Percentiles rank a stretch among this genome's conserved stretches.
Evolutionary conservation across 1,140 invertebrate genomes (phyloP).

Genomic region (Lethocerus indicus): DNA sequence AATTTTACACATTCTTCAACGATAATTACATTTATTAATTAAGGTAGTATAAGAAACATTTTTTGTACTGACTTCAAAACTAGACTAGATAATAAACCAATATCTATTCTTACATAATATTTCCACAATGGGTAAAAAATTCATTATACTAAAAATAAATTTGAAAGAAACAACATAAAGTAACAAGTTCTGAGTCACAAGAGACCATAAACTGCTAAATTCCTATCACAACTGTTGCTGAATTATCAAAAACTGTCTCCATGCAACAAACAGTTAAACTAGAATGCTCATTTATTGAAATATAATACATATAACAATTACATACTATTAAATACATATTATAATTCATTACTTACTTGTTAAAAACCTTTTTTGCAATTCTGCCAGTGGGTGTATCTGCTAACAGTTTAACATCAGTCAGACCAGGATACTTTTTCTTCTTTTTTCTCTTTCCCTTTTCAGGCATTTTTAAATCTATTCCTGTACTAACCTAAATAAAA

Average conservation of each 20-base stretch:
- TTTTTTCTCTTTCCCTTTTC: slow-evolving; percentile 13
- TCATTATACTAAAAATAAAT: not conserved
- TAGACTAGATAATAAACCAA: too few relatives aligned
- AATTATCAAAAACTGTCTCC: not conserved
- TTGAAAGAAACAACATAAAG: not conserved
- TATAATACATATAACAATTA: not conserved
- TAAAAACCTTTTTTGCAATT: slow-evolving; percentile 19
- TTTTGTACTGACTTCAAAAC: too few relatives aligned
- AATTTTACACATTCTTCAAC: too few relatives aligned
- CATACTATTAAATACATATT: too few relatives aligned
- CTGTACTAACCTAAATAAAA: slow-evolving; percentile 15
- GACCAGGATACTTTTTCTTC: slow-evolving; percentile 11
- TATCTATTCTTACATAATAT: too few relatives aligned
- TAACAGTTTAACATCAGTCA: slow-evolving; percentile 15
- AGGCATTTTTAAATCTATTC: slow-evolving; percentile 18
- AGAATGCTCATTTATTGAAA: not conserved
- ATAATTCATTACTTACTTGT: slow-evolving; percentile 16
- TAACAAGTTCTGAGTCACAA: not conserved
- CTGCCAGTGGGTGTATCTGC: slow-evolving; percentile 11
- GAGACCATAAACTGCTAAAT: not conserved
- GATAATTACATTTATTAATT: too few relatives aligned
- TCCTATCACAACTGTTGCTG: too few relatives aligned
- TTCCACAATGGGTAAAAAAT: too few relatives aligned
- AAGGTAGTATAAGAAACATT: too few relatives aligned
- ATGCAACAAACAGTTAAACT: slow-evolving; percentile 19